Evolutionary conservation across 1,140 invertebrate genomes (phyloP).

Genomic region (Leptoteleia sp.): DNA sequence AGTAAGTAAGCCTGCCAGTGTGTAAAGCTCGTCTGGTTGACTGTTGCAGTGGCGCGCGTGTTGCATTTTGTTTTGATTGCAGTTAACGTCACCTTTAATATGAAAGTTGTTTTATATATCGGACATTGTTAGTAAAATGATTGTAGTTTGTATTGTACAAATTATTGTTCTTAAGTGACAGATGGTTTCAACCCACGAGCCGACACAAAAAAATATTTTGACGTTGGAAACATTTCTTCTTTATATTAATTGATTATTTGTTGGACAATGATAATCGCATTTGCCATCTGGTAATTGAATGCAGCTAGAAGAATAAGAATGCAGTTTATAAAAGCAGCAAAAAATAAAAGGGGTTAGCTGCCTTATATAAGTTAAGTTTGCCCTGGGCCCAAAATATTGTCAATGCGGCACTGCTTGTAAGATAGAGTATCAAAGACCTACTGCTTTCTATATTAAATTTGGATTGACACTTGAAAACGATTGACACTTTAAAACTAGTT

Average conservation of each 20-base stretch:
- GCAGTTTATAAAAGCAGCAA: slow-evolving; percentile 52
- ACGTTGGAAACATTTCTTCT: slow-evolving; percentile 41
- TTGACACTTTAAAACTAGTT: slow-evolving; percentile 36
- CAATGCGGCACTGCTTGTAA: slow-evolving; percentile 29
- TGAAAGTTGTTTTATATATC: slow-evolving; percentile 4
- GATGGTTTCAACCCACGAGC: slow-evolving; percentile 43
- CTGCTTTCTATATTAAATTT: slow-evolving; percentile 17
- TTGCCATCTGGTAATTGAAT: slow-evolving; percentile 58
- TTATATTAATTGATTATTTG: slow-evolving; percentile 58
- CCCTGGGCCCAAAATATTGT: slow-evolving; percentile 34
- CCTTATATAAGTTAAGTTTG: slow-evolving; percentile 13
- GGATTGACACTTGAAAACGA: slow-evolving; percentile 37
- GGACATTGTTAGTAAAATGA: slow-evolving; percentile 30
- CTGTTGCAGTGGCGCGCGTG: slow-evolving; percentile 4
- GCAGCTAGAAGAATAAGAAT: slow-evolving; percentile 46
- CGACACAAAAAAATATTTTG: slow-evolving; percentile 46
- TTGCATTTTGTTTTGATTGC: slow-evolving; percentile 9
- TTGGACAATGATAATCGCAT: slow-evolving; percentile 51
- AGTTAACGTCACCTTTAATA: slow-evolving; percentile 3
- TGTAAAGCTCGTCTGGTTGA: too few species aligned
- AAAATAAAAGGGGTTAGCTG: slow-evolving; percentile 25
- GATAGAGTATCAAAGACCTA: slow-evolving; percentile 20
- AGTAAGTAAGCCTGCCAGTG: too few species aligned
- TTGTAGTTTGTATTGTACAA: slow-evolving; percentile 37
- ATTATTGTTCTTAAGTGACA: slow-evolving; percentile 48